Conservation (phyloP, 2,888 invertebrate species). For the Calephelis perditalis region DNA sequence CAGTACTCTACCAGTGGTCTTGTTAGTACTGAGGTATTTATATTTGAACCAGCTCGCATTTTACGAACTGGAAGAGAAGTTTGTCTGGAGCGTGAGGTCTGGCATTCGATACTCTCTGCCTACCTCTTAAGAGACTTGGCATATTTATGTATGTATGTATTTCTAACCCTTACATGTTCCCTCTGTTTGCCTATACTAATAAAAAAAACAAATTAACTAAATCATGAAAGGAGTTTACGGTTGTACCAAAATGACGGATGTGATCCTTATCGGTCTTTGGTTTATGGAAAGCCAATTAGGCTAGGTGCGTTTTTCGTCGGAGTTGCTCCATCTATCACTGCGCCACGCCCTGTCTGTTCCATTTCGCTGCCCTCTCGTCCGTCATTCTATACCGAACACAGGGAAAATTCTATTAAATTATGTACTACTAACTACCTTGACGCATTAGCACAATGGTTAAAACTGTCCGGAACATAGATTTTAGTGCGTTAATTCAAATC, state of each 20-base stretch:
- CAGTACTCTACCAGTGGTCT: too few species aligned
- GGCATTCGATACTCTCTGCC: too few species aligned
- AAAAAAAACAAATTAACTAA: not conserved
- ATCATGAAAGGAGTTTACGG: slow-evolving; percentile 4
- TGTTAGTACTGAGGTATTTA: too few species aligned
- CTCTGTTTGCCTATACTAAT: too few species aligned
- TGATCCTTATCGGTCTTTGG: slow-evolving; percentile 46
- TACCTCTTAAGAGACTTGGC: too few species aligned
- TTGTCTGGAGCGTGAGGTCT: too few species aligned
- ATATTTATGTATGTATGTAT: too few species aligned
- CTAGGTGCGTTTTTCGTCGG: slow-evolving; percentile 64
- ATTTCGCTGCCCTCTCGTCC: slow-evolving; percentile 30
- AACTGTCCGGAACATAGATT: too few species aligned
- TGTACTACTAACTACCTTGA: slow-evolving; percentile 20
- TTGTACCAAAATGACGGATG: slow-evolving; percentile 29
- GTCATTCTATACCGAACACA: slow-evolving; percentile 24
- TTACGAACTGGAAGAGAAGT: too few species aligned
- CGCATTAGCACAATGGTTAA: not conserved
- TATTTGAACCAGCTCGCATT: too few species aligned
- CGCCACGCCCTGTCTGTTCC: slow-evolving; percentile 50
- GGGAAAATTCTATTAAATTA: slow-evolving; percentile 26
- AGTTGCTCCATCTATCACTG: slow-evolving; percentile 60
- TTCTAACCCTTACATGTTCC: too few species aligned
- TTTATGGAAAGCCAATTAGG: slow-evolving; percentile 61
- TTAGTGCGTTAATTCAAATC: too few species aligned